phyloP scores from a whole-genome alignment of 2,888 invertebrate species.

The Epinotia bilunana region DNA sequence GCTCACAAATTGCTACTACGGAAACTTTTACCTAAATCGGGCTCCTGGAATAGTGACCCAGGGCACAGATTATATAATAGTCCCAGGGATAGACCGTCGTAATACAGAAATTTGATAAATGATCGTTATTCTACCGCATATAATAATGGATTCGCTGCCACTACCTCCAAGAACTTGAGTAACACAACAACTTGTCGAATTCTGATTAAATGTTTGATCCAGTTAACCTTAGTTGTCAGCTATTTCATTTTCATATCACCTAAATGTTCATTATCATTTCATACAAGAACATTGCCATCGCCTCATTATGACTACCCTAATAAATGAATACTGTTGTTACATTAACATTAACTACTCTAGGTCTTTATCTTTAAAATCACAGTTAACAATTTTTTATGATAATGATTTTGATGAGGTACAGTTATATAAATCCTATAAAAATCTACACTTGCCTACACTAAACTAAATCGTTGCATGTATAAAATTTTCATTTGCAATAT shows the following conservation, averaged over 20 bases:
- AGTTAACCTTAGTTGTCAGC: neutral
- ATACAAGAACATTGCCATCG: too few species aligned
- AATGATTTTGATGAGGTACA: too few species aligned
- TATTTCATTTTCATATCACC: conserved; percentile 1
- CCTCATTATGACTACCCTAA: too few species aligned
- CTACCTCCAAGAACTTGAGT: neutral
- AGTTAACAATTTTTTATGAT: too few species aligned
- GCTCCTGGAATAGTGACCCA: conserved; percentile 74
- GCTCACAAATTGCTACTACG: conserved; percentile 78
- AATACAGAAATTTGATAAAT: conserved; percentile 6
- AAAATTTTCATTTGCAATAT: neutral
- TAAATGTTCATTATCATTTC: neutral
- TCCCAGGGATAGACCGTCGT: conserved; percentile 11
- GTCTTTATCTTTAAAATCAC: too few species aligned
- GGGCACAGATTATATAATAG: too few species aligned
- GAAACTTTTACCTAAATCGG: conserved; percentile 72
- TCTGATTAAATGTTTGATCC: neutral
- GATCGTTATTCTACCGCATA: neutral
- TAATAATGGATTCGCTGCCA: neutral
- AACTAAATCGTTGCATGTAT: neutral
- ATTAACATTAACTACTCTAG: too few species aligned
- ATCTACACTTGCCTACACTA: too few species aligned
- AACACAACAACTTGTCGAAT: neutral
- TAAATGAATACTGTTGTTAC: too few species aligned
- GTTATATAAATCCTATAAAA: too few species aligned